These are phyloP conservation scores for Phortica variegata DNA, from an alignment of 1,140 invertebrate genomes.

Conservation along the genomic window DNA sequence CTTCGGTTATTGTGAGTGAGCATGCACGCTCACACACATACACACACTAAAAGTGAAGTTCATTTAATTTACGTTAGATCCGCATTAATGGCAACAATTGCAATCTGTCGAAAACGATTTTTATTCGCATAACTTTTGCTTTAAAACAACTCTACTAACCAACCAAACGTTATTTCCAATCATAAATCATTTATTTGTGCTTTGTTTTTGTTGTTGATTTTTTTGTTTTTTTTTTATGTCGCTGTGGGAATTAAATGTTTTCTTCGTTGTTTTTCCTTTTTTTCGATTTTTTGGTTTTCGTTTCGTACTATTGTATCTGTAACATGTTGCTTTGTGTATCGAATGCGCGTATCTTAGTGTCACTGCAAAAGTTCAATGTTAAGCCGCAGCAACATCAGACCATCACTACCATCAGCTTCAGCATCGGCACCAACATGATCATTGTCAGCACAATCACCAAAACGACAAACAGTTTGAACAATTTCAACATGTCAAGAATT, in stretches of 20 bases:
- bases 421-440: no score
- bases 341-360: conserved; percentile 16
- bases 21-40: no score
- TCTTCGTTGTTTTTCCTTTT: no score
- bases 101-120: conserved; percentile 24
- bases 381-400: no score
- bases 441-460: not conserved
- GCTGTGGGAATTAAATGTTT: conserved; percentile 49
- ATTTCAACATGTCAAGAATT: no score
- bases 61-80: conserved; percentile 14
- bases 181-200: conserved; percentile 51
- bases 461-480: no score
- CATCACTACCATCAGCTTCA: no score
- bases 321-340: conserved; percentile 26
- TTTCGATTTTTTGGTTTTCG: no score
- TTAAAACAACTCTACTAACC: not conserved
- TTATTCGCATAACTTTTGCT: conserved; percentile 3
- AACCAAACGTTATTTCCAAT: conserved; percentile 13
- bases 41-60: no score
- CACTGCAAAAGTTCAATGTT: conserved; percentile 46
- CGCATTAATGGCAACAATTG: conserved; percentile 23
- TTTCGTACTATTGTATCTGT: conserved; percentile 18
- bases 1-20: no score
- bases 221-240: no score
- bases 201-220: no score